Evolutionary conservation across 2,797 vertebrate genomes (phyloP), one percentile per base, ranked within the genome.

Genomic region (Tinamus major): DNA sequence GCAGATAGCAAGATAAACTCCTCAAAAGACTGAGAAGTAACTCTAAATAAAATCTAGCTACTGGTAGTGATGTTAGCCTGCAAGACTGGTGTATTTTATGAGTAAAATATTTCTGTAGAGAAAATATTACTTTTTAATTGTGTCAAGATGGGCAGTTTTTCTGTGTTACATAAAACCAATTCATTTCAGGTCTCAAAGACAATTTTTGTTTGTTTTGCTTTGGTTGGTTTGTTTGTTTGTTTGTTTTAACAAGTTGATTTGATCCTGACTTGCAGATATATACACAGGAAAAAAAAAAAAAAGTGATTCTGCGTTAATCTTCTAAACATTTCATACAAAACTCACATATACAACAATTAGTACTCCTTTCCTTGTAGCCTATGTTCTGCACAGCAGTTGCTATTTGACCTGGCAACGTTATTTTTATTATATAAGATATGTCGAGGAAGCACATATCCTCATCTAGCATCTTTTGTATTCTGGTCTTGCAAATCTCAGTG

Each of bases 41-140:
- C 53, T 85, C 5, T 46, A 26, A 80, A 75, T 89, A 71, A 77
- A 74, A 35, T 35, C 13, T 26, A 70, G 11, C 10, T 44, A 13
- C 13, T 79, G 37, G 37, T 10, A 44, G 20, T 55, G 51, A 29
- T 17, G 27, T 14, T 55, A 29, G 51, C 27, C 51, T 55, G 51
- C 51, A 55, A 31, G 27, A 55, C 51, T 55, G 27, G 27, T 29
- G 27, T 55, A 55, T 55, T 55, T 29, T 55, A 31, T 16, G 18
- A 33, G 33, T 3, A 10, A 1, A 2, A 1, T 37, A 24, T 10
- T 64, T 81, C 67, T 39, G 5, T 39, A 2, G 2, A 31, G 41
- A 21, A 4, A 37, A 6, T 31, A 37, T 11, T 2, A 3, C 19
- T 70, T 90, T 63, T 33, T 62, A 27, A 31, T 13, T n/a, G 5